These are phyloP conservation scores for Limanda limanda DNA, from an alignment of 2,113 vertebrate genomes.

Conservation along the genomic window DNA sequence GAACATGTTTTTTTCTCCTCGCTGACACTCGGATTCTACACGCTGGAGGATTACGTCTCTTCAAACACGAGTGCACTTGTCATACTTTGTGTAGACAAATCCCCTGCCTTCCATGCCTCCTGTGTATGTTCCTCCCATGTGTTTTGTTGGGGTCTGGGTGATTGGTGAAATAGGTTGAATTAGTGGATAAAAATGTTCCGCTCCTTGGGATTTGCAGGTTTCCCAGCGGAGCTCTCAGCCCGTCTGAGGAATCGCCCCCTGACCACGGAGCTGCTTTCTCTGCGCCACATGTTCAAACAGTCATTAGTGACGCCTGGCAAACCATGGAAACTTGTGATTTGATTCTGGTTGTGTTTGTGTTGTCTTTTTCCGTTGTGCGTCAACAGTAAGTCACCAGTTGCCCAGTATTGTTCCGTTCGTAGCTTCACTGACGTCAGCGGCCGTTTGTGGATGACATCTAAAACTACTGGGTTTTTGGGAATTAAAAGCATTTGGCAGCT, in stretches of 20 bases:
- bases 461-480: constrained; percentile 9
- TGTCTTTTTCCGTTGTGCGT: background rate
- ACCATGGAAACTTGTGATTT: background rate
- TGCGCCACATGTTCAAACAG: background rate
- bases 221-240: constrained; percentile 1
- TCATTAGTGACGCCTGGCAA: background rate
- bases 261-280: constrained; percentile 6
- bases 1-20: constrained; percentile 25
- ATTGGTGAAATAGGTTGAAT: constrained; percentile 23
- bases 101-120: constrained; percentile 24
- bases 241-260: constrained; percentile 2
- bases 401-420: background rate
- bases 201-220: constrained; percentile 20
- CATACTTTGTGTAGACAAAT: constrained; percentile 47
- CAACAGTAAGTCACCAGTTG: background rate
- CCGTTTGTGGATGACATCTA: constrained; percentile 2
- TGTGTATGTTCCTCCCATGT: constrained; percentile 19
- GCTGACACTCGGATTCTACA: constrained; percentile 33
- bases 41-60: constrained; percentile 41
- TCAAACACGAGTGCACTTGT: constrained; percentile 55
- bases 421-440: constrained; percentile 25
- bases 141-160: constrained; percentile 25
- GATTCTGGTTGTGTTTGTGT: background rate
- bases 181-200: constrained; percentile 18
- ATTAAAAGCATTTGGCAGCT: constrained; percentile 32